Evolutionary conservation across 2,797 vertebrate genomes (phyloP), one percentile per base, ranked within the genome.

Genomic region (Zenarchopterus dispar): DNA sequence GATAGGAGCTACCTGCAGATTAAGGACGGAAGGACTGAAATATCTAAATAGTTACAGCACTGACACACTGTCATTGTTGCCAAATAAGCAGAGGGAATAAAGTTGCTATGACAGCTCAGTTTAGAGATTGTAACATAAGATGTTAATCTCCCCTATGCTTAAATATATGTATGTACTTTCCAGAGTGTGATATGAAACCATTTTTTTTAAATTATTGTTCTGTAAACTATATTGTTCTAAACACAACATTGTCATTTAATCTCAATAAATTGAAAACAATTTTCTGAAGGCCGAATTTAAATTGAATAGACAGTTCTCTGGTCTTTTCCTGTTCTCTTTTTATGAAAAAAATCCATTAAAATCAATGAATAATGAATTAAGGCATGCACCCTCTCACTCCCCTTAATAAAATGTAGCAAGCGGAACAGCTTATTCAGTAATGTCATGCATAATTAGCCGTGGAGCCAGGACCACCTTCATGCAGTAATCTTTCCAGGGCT

Each of bases 391-490:
- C 78, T 75, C 82, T 88, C 73, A 70, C 84, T 86, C 84, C 69
- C 75, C 77, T 88, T 88, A 88, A 89, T 89, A 86, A 89, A 88
- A 89, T 83, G 82, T 88, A 88, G 81, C 86, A 89, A 88, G 80
- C 56, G 66, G 82, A 89, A 88, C 88, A 86, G 84, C 85, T 88
- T 89, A 88, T 89, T 88, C 86, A 85, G 84, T 84, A 84, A 88
- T 88, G 85, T 88, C 84, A 88, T 63, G 67, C 80, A 73, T 84
- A 89, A 91, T 89, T 89, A 89, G 84, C 81, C 17, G 64, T 57
- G 77, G 80, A 75, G 81, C 81, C 83, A 58, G 60, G 81, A 89
- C 84, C 87, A 85, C 87, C 88, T 86, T 85, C 73, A 74, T 84
- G 78, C 76, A 33, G 75, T 77, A 89, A 84, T 88, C 84, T 88